A percentile compares a stretch with the other conserved stretches of the same genome.
Conservation (phyloP, 2,797 vertebrate genomes). For the Pachyuromys duprasi region DNA sequence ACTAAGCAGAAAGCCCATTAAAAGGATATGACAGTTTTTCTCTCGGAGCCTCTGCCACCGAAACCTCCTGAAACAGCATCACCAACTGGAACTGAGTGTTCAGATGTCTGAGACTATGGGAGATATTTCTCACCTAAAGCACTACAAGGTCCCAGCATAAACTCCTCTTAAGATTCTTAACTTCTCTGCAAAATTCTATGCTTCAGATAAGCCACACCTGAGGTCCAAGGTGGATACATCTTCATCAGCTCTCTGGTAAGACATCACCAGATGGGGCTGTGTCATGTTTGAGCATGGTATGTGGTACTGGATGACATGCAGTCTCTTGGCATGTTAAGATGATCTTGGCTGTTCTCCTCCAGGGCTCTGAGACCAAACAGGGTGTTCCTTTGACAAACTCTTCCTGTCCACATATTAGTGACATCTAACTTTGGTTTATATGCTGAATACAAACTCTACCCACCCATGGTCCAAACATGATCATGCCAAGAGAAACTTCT, state of each 20-base stretch:
- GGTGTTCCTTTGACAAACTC: background rate
- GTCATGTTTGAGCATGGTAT: background rate
- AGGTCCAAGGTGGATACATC: accelerated
- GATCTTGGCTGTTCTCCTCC: background rate
- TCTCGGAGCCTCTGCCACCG: background rate
- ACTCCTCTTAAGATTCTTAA: accelerated
- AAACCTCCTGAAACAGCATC: background rate
- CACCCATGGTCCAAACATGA: too few relatives aligned
- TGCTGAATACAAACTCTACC: background rate
- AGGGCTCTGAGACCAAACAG: background rate
- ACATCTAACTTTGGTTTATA: background rate
- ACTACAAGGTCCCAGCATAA: background rate
- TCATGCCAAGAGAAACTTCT: background rate
- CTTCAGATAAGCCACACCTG: background rate
- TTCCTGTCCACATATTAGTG: accelerated
- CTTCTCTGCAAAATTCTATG: background rate
- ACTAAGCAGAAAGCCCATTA: background rate
- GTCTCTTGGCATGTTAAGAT: background rate
- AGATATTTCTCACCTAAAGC: background rate
- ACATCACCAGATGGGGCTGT: background rate
- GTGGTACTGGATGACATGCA: background rate
- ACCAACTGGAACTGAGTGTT: background rate
- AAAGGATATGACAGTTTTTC: background rate
- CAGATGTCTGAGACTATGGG: background rate
- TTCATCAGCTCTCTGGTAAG: background rate